Evolutionary conservation across 53 echinoderm and acorn worm species (phyloP), one percentile per base, ranked within the genome.

Genomic region (Antedon mediterranea): DNA sequence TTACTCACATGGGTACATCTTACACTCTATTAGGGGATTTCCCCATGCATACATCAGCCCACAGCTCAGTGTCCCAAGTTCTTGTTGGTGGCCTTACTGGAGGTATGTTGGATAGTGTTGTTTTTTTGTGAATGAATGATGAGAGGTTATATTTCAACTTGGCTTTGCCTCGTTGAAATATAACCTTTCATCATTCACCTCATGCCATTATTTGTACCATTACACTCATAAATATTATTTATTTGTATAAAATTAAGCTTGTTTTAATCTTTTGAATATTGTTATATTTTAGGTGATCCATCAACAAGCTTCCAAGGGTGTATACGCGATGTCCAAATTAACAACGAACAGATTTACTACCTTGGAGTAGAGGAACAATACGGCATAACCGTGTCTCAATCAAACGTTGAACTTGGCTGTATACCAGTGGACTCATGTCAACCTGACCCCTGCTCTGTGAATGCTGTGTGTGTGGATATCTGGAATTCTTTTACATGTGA

Each of bases 401-500:
- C 85, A 37, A 88, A 82, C 71, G 85, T 98, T 33, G 71, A 80
- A 34, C 78, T 76, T 0, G 92, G 90, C 15, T 98, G 98, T 33
- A 79, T 43, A 43, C 85, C 89, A 0, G 78, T 77, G 34, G 88
- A 92, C 34, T 92, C 88, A 11, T 98, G 98, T 73, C 77, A 80
- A 14, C 85, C 90, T 9, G 77, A 86, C 7, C 98, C 92, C 0
- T 98, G 98, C 73, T 86, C 92, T 23, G 72, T 70, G 33, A 98
- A 90, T 30, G 88, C 98, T 0, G 75, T 80, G 73, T 98, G 98
- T 79, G 71, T 88, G 15, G 98, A 98, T 77, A 73, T 83, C 0
- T 98, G 98, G 98, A 98, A 98, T 43, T 75, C 32, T 18, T 43
- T 85, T 71, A 32, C 78, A 28, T 98, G 98, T 81, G 74, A 81